Base-by-base conservation (phyloP, 2,797 vertebrate species). In the Chelon auratus region DNA sequence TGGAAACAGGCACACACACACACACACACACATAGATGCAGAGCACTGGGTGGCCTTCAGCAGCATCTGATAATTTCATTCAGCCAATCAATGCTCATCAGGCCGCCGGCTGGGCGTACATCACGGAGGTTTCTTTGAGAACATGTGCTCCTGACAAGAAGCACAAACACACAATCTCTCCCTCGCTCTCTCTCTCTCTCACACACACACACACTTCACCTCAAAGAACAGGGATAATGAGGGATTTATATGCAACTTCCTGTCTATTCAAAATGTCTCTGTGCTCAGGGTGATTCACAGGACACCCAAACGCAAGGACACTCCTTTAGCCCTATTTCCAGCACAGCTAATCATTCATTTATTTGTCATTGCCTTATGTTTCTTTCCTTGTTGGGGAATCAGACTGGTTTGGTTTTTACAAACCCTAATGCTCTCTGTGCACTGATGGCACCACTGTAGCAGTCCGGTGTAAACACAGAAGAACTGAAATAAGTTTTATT, bases 51-150 rank as follows among this genome's bases (percentile, higher is more conserved):
- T 77, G 88, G 87, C 88, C 85, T 87, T 92, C 83, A 88, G 87
- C 75, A 81, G 77, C 83, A 91, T 89, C 92, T 92, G 92, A 94
- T 92, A 89, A 89, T 86, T 91, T 84, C 85, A 92, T 91, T 91
- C 85, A 88, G 68, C 78, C 85, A 92, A 92, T 93, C 91, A 91
- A 83, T 80, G 80, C 61, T 77, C 83, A 72, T 83, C 74, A 86
- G 80, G 52, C 62, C 55, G 20, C 66, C 51, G n/a, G 57, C 69
- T 77, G 75, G 39, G 72, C 43, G 67, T 61, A 47, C 48, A 65
- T 60, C 68, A 53, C 43, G 57, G 62, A 82, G 79, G 62, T 26
- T 61, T 72, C 78, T 80, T 67, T 54, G 56, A 62, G 50, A 90
- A 80, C 87, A 80, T 71, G 54, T 87, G 80, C 64, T 75, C 42